These are phyloP conservation scores for Glaucopsyche alexis DNA, from an alignment of 2,888 invertebrate genomes.

Conservation along the genomic window DNA sequence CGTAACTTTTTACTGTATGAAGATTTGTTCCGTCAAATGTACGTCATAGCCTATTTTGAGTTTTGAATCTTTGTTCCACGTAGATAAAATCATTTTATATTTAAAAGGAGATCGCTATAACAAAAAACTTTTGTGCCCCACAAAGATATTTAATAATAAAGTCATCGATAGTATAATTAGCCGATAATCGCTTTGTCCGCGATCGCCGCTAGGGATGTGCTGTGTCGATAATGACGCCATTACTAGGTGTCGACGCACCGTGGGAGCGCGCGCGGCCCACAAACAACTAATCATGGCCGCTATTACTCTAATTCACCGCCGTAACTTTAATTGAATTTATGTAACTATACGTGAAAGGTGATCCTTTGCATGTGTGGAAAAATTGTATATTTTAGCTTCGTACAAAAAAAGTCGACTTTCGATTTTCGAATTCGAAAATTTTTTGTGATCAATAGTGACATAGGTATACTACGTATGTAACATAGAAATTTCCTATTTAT, in stretches of 20 bases:
- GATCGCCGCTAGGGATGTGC: constrained; percentile 62
- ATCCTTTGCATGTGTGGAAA: constrained; percentile 40
- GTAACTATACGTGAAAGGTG: constrained; percentile 44
- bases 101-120: not conserved
- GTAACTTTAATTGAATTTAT: constrained; percentile 74
- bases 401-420: no score
- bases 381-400: constrained; percentile 30
- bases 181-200: constrained; percentile 50
- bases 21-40: no score
- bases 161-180: constrained; percentile 26
- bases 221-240: constrained; percentile 70
- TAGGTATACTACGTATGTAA: no score
- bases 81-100: not conserved
- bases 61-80: no score
- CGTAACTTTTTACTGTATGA: no score
- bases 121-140: constrained; percentile 2
- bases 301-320: constrained; percentile 75
- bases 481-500: no score
- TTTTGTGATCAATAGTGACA: no score
- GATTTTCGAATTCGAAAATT: no score
- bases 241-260: constrained; percentile 73
- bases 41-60: no score
- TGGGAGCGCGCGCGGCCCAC: constrained; percentile 72
- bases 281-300: constrained; percentile 65
- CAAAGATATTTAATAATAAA: constrained; percentile 26